These are phyloP conservation scores for Dryococelus australis DNA, from an alignment of 2,888 invertebrate genomes.

Conservation along the genomic window DNA sequence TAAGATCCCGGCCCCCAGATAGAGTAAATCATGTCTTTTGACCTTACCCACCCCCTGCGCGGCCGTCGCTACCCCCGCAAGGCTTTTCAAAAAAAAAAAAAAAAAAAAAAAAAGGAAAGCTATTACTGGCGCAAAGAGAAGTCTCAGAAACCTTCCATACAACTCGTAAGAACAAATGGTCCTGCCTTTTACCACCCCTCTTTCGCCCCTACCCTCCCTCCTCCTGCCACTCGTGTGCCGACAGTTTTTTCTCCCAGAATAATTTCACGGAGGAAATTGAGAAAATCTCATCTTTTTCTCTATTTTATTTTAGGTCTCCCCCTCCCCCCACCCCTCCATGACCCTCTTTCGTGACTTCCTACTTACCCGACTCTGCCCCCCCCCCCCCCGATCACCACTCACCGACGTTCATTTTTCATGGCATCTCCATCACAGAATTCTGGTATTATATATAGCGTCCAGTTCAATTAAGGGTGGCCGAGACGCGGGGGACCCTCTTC, in stretches of 20 bases:
- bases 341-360: slow-evolving; percentile 49
- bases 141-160: slow-evolving; percentile 34
- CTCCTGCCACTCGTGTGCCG: neutral
- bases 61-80: neutral
- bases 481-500: neutral
- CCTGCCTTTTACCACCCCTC: slow-evolving; percentile 35
- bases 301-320: slow-evolving; percentile 26
- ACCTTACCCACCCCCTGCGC: slow-evolving; percentile 40
- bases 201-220: no score
- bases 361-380: neutral
- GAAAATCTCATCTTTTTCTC: slow-evolving; percentile 59
- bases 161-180: slow-evolving; percentile 45
- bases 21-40: slow-evolving; percentile 48
- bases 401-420: slow-evolving; percentile 60
- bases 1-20: slow-evolving; percentile 41
- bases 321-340: neutral
- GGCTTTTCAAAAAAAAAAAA: neutral
- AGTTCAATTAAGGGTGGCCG: slow-evolving; percentile 57
- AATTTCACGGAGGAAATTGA: slow-evolving; percentile 61
- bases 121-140: slow-evolving; percentile 44
- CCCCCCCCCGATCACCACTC: neutral
- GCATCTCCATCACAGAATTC: slow-evolving; percentile 55
- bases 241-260: slow-evolving; percentile 55
- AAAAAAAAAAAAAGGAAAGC: slow-evolving; percentile 43
- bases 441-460: slow-evolving; percentile 50